Evolutionary conservation across 2,113 vertebrate species (phyloP), one percentile per base, ranked within the genome.

Genomic region (Sturnus vulgaris): DNA sequence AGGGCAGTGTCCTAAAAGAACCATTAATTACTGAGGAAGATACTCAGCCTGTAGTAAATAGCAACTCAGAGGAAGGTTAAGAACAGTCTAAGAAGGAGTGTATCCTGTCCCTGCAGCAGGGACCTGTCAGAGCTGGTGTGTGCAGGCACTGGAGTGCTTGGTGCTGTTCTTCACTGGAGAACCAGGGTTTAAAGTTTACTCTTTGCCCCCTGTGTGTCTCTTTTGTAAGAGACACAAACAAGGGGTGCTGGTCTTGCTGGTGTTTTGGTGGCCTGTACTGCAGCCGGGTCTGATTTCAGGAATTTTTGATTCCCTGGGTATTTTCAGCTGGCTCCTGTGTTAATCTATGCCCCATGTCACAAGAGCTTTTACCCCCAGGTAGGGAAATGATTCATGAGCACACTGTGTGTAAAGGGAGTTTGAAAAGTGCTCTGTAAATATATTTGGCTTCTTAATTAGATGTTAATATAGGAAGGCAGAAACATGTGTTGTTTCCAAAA

Each of bases 141-240:
- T 31, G 77, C 55, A 22, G 30, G 35, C 30, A 14, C 57, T 0
- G 1, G 2, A 20, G 15, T 3, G 0, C 33, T 69, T 15, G 37
- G 31, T 46, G 50, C 55, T 47, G 12, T 12, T 64, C 71, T 60
- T 49, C 55, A 1, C 50, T 47, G 18, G 5, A 23, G 20, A 65
- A 86, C 30, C 2, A 8, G 35, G 10, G 11, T 50, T 83, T 44
- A 24, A 56, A 42, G 31, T 24, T 27, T 8, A 5, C 30, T 15
- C 1, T 37, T 30, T 33, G 6, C 39, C 37, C 39, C 40, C 16
- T 0, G 1, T 10, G 4, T 11, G 47, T 49, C 23, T 49, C 24
- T 49, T 49, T 1, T 52, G 22, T 11, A 1, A 50, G 35, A 88
- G 55, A 21, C 14, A 22, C 25, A 47, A 5, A 2, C 39, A 11